Base-by-base conservation (phyloP, 2,797 vertebrate species). In the Emydoidea blandingii region DNA sequence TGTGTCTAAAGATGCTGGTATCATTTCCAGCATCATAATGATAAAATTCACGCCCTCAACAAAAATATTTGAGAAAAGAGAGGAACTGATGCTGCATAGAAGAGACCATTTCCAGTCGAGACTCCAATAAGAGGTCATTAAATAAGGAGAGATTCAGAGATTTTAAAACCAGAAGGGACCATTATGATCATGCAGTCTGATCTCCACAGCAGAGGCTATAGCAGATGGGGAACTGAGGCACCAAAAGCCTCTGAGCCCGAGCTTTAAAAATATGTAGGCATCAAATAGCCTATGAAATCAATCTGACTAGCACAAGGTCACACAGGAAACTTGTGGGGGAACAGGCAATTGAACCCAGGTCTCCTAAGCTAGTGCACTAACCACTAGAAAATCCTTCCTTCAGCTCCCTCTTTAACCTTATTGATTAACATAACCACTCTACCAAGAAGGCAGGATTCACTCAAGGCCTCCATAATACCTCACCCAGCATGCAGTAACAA, bases 1-100 rank as follows among this genome's bases (percentile, higher is more conserved):
- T 78, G 52, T 54, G 18, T 2, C 59, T 88, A 27, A n/a, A 1
- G 49, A 9, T 50, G 9, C 12, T 50, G 6, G 54, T 34, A 54
- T 5, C 76, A 53, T 88, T 91, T 74, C n/a, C 59, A 86, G 52
- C 14, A 25, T 3, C 44, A 21, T 56, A 76, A 8, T 0, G 21
- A 0, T 1, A 89, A 83, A 88, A 44, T 18, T 78, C 50, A 19
- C 3, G 14, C 1, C 2, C 21, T 84, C 53, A 1, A 0, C 34
- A 87, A 27, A 56, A 11, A 1, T 56, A 53, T 52, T 1, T 74
- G 68, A 37, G 53, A 76, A 65, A 88, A 68, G 8, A 37, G 23
- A 78, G 68, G 34, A 57, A 7, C 47, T 6, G 65, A 49, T 54
- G 31, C 5, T 79, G 5, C 27, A 29, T 54, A 7, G 78, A 65